Evolutionary conservation across 2,888 invertebrate species (phyloP).

Genomic region (Euzetes globulus): DNA sequence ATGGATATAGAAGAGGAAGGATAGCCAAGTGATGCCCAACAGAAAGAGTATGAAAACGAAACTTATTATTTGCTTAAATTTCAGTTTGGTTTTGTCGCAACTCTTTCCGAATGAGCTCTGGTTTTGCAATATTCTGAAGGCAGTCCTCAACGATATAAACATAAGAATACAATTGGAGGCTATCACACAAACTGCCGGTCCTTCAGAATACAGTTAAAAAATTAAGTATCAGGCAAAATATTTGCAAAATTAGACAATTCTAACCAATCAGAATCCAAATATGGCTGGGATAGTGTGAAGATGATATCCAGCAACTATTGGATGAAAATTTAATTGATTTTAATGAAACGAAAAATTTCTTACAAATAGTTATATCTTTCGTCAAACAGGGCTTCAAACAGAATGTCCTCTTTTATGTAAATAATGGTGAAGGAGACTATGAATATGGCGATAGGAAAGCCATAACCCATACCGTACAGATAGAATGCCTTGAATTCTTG

Average conservation of each 20-base stretch:
- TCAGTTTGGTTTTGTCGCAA: neutral
- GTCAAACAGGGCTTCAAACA: conserved; percentile 6
- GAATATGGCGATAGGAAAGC: neutral
- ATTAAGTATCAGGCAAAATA: neutral
- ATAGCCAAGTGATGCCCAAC: conserved; percentile 40
- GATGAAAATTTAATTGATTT: neutral
- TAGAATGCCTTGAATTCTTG: conserved; percentile 10
- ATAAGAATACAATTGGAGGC: neutral
- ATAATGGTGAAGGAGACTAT: neutral
- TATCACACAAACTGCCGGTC: conserved; percentile 38
- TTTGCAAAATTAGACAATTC: neutral
- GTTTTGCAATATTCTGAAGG: neutral
- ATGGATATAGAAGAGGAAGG: conserved; percentile 39
- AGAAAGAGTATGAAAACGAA: conserved; percentile 35
- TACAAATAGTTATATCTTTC: conserved; percentile 15
- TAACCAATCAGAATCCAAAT: conserved; percentile 40
- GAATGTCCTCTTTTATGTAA: neutral
- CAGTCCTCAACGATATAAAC: neutral
- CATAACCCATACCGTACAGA: conserved; percentile 36
- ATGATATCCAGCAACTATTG: conserved; percentile 40
- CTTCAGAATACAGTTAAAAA: neutral
- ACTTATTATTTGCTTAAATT: conserved; percentile 33
- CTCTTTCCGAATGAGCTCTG: neutral
- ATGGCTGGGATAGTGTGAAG: conserved; percentile 28
- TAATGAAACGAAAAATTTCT: neutral